These are phyloP conservation scores for Stichopus horrens DNA, from an alignment of 53 echinoderm and acorn worm species.

Conservation along the genomic window DNA sequence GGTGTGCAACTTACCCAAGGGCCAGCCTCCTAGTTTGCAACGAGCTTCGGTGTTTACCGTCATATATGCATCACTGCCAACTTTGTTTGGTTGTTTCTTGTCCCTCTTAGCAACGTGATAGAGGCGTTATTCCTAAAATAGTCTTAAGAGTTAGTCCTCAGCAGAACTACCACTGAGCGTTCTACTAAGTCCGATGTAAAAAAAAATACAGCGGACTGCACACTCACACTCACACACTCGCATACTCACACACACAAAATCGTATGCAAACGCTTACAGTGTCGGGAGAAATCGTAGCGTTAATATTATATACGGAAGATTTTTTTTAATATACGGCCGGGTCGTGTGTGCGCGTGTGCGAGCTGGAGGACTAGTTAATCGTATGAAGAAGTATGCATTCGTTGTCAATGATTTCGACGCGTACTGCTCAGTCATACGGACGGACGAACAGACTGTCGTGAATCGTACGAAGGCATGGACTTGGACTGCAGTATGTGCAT, in stretches of 20 bases:
- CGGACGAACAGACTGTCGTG: not conserved
- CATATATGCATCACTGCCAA: slow-evolving; percentile 44
- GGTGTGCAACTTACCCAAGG: slow-evolving; percentile 13
- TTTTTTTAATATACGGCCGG: slow-evolving; percentile 15
- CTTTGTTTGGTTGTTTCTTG: not conserved
- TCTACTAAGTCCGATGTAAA: slow-evolving; percentile 11
- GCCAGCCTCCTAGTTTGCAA: slow-evolving; percentile 26
- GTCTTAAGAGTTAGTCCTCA: not conserved
- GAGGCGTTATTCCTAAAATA: slow-evolving; percentile 6
- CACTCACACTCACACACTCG: not conserved
- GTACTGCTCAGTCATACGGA: not conserved
- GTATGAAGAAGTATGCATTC: slow-evolving; percentile 28
- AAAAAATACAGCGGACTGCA: not conserved
- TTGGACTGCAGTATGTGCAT: not conserved
- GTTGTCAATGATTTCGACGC: not conserved
- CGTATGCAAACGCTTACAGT: slow-evolving; percentile 20
- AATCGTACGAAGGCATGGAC: not conserved
- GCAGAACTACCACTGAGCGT: not conserved
- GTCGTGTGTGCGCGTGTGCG: slow-evolving; percentile 32
- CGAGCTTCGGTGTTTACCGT: slow-evolving; percentile 18
- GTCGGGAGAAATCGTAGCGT: not conserved
- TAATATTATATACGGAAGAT: slow-evolving; percentile 29
- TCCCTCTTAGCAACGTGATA: not conserved
- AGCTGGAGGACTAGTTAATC: slow-evolving; percentile 7
- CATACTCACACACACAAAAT: not conserved